Percentiles rank a stretch among this genome's conserved stretches.
phyloP scores from a whole-genome alignment of 1,140 invertebrate genomes.

The Bombus sylvicola region DNA sequence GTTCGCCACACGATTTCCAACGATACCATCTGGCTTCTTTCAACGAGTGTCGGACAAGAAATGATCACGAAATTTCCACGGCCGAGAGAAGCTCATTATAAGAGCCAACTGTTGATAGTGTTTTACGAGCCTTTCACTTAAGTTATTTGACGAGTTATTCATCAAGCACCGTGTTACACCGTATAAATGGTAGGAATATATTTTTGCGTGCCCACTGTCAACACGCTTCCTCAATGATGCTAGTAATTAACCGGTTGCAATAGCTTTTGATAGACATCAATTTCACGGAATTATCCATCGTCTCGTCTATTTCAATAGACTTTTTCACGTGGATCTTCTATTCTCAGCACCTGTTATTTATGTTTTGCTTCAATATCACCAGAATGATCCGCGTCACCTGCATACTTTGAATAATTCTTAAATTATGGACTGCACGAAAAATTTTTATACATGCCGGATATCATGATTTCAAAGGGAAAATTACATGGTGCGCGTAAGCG shows the following conservation, averaged over 20 bases:
- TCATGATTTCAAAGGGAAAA: no score
- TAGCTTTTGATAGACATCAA: neutral
- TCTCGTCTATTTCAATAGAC: neutral
- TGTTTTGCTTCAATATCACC: neutral
- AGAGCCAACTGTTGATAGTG: conserved; percentile 10
- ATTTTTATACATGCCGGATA: no score
- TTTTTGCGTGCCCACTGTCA: neutral
- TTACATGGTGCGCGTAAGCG: no score
- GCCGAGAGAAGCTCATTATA: conserved; percentile 1
- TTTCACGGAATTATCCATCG: neutral
- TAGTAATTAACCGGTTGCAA: neutral
- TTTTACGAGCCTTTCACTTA: neutral
- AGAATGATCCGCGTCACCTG: no score
- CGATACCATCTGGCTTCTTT: conserved; percentile 37
- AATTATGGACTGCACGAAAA: no score
- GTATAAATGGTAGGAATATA: conserved; percentile 34
- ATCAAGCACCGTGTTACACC: conserved; percentile 33
- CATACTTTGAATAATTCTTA: no score
- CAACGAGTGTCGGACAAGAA: neutral
- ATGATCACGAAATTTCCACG: conserved; percentile 16
- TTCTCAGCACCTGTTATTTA: neutral
- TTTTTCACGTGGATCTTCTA: neutral
- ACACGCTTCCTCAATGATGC: neutral
- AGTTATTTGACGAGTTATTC: conserved; percentile 25
- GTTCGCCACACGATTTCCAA: conserved; percentile 4